Base-by-base conservation (phyloP, 2,797 vertebrate species). In the Potorous gilbertii region DNA sequence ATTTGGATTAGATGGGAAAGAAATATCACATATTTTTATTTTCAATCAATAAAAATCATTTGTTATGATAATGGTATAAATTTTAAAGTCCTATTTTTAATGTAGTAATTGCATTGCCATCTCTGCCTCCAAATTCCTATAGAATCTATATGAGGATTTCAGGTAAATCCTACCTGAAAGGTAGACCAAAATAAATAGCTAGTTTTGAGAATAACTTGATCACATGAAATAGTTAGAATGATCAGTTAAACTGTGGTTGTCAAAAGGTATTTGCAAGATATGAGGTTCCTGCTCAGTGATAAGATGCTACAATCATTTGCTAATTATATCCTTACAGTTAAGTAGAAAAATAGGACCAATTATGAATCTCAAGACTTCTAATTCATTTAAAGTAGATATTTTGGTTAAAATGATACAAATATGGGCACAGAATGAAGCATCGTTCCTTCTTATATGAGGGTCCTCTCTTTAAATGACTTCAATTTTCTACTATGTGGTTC, bases 271-370 rank as follows among this genome's bases (percentile, higher is more conserved):
- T 87, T 40, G 94, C 27, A 97, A 95, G 89, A 54, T 29, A 95
- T 74, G 97, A 96, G 59, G 46, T 90, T 96, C 29, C 89, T 94
- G 94, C 10, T 56, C 96, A 95, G 97, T 98, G 98, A 96, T 92
- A 92, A 95, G 95, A 97, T 93, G 9, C 97, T 97, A 91, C 95
- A 93, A 96, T 98, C 92, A 97, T 95, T 91, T 96, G 94, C 90
- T 98, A 96, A 97, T 98, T 98, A 94, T 96, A 95, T 92, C 95
- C 59, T 94, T 93, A 74, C 94, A 98, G 66, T 95, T 97, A 97
- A 98, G 96, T 28, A 95, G 94, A 95, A 97, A 92, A 40, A 96
- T 96, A 31, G 96, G 96, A 95, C 54, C 59, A 91, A 94, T 95
- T 55, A 5, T 90, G 46, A 90, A 52, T 52, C 94, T 95, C 56